A percentile compares a stretch with the other conserved stretches of the same genome.
Evolutionary conservation across 2,113 vertebrate species (phyloP).

Genomic region (Serilophus lunatus): DNA sequence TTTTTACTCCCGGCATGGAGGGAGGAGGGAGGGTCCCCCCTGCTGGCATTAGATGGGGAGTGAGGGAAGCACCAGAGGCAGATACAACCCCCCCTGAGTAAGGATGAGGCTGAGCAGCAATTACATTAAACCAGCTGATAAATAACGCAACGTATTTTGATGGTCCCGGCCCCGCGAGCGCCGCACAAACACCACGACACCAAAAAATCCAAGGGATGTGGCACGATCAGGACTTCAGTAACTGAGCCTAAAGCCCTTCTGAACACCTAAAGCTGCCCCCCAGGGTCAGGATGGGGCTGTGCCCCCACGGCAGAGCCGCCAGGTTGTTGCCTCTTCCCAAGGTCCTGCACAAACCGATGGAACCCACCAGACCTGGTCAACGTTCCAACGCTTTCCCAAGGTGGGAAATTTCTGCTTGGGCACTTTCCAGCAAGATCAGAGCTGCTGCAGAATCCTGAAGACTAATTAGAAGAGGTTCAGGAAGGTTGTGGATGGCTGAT

Average conservation of each 20-base stretch:
- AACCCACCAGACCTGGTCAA: background rate
- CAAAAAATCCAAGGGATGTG: background rate
- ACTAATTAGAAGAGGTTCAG: background rate
- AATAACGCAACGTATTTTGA: background rate
- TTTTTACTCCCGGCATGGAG: background rate
- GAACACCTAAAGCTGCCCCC: background rate
- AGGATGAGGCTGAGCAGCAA: conserved; percentile 8
- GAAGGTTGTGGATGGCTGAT: background rate
- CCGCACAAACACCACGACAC: background rate
- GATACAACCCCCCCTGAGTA: background rate
- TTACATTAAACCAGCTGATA: conserved; percentile 11
- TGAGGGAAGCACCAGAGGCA: background rate
- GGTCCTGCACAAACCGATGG: background rate
- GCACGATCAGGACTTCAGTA: background rate
- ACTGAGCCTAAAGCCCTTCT: background rate
- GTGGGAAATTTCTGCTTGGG: background rate
- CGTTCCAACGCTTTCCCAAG: fast-evolving
- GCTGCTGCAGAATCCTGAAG: background rate
- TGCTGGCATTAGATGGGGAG: background rate
- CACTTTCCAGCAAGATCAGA: fast-evolving
- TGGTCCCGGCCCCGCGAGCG: background rate
- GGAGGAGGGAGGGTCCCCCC: background rate
- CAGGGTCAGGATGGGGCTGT: background rate
- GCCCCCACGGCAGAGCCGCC: background rate
- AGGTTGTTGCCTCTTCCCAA: fast-evolving